Percentiles rank a stretch among this genome's conserved stretches.
These are phyloP conservation scores for Odocoileus virginianus DNA, from an alignment of 2,113 vertebrate species.

Conservation along the genomic window DNA sequence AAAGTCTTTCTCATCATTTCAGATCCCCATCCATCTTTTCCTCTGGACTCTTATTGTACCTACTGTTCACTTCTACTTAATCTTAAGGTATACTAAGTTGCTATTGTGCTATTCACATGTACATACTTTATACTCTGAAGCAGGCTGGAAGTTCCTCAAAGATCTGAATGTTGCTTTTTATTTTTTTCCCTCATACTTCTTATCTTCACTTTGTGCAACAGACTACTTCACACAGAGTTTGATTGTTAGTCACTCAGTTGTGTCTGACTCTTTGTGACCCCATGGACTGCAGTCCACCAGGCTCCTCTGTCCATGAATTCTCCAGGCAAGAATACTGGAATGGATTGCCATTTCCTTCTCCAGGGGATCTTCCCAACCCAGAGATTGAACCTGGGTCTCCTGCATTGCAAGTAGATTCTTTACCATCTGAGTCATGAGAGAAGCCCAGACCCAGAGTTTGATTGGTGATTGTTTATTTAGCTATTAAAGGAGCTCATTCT, in stretches of 20 bases:
- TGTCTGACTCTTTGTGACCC: background rate
- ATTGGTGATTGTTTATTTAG: background rate
- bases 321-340: background rate
- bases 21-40: background rate
- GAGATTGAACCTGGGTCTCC: background rate
- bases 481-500: background rate
- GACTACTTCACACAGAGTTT: background rate
- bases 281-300: background rate
- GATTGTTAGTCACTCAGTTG: background rate
- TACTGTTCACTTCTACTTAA: background rate
- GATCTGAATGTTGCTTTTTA: background rate
- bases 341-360: background rate
- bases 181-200: background rate
- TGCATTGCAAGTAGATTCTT: background rate
- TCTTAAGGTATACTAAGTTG: background rate
- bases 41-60: background rate
- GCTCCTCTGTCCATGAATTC: background rate
- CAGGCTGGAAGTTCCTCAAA: background rate
- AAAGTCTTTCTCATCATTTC: background rate
- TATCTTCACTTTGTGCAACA: background rate
- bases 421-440: background rate
- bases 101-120: background rate
- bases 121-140: background rate
- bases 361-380: background rate
- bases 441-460: background rate